phyloP scores from a whole-genome alignment of 2,888 invertebrate species.

The Hirtodrosophila alboralis region DNA sequence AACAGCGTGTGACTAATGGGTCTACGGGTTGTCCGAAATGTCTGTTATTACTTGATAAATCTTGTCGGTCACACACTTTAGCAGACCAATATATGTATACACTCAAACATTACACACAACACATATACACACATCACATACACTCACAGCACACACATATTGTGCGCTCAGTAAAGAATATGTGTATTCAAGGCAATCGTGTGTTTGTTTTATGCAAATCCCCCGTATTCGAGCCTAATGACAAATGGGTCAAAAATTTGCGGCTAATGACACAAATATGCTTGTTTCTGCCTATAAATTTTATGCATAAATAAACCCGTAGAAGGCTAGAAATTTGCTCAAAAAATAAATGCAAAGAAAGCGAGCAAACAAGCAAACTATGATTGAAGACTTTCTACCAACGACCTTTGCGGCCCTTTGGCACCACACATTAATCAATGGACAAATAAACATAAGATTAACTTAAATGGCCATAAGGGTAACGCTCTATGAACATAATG shows the following conservation, averaged over 20 bases:
- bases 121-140: slow-evolving; percentile 7
- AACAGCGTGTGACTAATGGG: slow-evolving; percentile 79
- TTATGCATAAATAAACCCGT: slow-evolving; percentile 70
- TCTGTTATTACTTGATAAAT: slow-evolving; percentile 79
- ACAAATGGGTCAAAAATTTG: slow-evolving; percentile 79
- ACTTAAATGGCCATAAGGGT: slow-evolving; percentile 62
- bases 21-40: slow-evolving; percentile 80
- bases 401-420: slow-evolving; percentile 40
- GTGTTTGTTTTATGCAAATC: slow-evolving; percentile 77
- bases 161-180: not conserved
- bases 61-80: slow-evolving; percentile 77
- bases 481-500: slow-evolving; percentile 25
- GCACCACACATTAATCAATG: slow-evolving; percentile 65
- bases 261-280: slow-evolving; percentile 79
- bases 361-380: slow-evolving; percentile 41
- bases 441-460: slow-evolving; percentile 74
- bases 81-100: slow-evolving; percentile 30
- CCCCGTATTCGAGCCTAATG: slow-evolving; percentile 69
- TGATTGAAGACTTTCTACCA: slow-evolving; percentile 68
- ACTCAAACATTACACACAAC: slow-evolving; percentile 17
- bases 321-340: slow-evolving; percentile 27
- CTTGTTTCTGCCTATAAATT: slow-evolving; percentile 73
- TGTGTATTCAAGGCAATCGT: slow-evolving; percentile 38
- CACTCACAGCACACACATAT: not conserved
- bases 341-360: not conserved